Evolutionary conservation across 1,140 invertebrate genomes (phyloP).

Genomic region (Lepidurus arcticus): DNA sequence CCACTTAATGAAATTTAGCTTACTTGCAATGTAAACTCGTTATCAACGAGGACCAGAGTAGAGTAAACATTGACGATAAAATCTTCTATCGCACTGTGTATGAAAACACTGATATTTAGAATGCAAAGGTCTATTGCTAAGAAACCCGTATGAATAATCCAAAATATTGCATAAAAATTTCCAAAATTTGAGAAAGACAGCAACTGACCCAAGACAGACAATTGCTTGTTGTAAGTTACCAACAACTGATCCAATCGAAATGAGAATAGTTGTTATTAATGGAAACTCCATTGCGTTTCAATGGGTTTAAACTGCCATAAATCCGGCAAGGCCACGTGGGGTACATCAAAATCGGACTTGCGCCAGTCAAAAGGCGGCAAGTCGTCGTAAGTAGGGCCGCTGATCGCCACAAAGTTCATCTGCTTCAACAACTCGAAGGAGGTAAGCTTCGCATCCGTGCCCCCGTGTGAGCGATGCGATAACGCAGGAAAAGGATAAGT

Average conservation of each 20-base stretch:
- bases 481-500: conserved; percentile 55
- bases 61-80: not conserved
- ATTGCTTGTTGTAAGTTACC: no score
- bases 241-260: no score
- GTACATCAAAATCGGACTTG: conserved; percentile 53
- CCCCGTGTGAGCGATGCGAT: conserved; percentile 54
- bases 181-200: not conserved
- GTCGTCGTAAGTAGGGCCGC: conserved; percentile 55
- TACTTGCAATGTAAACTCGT: not conserved
- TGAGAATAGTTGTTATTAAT: not conserved
- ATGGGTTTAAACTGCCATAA: conserved; percentile 62
- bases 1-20: not conserved
- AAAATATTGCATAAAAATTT: not conserved
- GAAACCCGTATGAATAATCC: not conserved
- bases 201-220: no score
- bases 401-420: conserved; percentile 52
- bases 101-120: not conserved
- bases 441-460: conserved; percentile 56
- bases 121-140: not conserved
- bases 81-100: not conserved
- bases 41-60: not conserved
- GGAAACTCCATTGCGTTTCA: conserved; percentile 45
- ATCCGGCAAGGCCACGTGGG: conserved; percentile 71
- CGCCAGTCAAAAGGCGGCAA: conserved; percentile 68
- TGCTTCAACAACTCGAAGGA: conserved; percentile 44